These are phyloP conservation scores for Gila robusta DNA, from an alignment of 2,797 vertebrate genomes.

Conservation along the genomic window DNA sequence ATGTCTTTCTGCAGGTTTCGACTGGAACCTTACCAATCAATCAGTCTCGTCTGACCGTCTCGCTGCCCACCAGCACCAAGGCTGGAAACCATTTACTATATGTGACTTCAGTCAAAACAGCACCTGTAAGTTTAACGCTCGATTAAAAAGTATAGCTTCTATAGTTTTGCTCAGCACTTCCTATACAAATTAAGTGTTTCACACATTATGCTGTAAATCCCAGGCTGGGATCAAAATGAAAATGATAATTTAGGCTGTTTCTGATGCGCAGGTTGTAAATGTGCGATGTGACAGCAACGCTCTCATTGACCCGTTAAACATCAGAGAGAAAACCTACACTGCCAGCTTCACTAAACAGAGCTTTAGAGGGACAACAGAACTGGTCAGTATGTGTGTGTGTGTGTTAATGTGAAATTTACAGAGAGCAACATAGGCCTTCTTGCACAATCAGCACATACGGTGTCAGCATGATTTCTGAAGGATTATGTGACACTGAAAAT, in stretches of 20 bases:
- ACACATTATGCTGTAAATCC: background rate
- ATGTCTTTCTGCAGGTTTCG: slow-evolving; percentile 73
- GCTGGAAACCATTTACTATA: slow-evolving; percentile 82
- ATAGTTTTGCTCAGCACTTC: background rate
- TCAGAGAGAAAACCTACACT: slow-evolving; percentile 70
- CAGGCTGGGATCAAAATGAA: background rate
- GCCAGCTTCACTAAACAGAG: slow-evolving; percentile 79
- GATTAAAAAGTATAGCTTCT: background rate
- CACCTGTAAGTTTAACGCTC: slow-evolving; percentile 59
- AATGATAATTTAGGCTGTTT: background rate
- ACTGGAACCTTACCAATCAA: slow-evolving; percentile 80
- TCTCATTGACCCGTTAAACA: slow-evolving; percentile 77
- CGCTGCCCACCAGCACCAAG: slow-evolving; percentile 76
- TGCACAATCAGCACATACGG: background rate
- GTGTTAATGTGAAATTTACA: too few relatives aligned
- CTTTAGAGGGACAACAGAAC: slow-evolving; percentile 73
- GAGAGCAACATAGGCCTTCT: background rate
- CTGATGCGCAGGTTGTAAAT: slow-evolving; percentile 57
- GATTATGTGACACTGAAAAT: background rate
- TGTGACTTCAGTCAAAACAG: slow-evolving; percentile 75
- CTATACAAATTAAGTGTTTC: background rate
- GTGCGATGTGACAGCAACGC: slow-evolving; percentile 75
- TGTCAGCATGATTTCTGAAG: background rate
- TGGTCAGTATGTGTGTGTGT: slow-evolving; percentile 75
- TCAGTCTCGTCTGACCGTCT: slow-evolving; percentile 75